Conservation (phyloP, 2,113 vertebrate species). For the Poecile atricapillus region DNA sequence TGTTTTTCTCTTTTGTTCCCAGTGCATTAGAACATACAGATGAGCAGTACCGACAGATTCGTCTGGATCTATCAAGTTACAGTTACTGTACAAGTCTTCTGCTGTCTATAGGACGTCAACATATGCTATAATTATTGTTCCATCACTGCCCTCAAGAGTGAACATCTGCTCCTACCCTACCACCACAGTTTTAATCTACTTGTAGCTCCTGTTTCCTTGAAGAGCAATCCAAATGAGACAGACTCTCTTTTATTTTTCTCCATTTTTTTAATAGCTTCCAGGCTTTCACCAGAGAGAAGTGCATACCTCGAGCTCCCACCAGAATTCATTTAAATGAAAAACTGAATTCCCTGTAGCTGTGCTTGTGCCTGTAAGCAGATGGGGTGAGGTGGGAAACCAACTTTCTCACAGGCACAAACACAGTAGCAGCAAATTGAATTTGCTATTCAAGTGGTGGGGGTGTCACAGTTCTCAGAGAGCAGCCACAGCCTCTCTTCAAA, state of each 20-base stretch:
- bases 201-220: slow-evolving; percentile 29
- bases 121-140: slow-evolving; percentile 30
- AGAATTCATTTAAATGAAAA: slow-evolving; percentile 34
- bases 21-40: background rate
- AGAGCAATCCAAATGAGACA: background rate
- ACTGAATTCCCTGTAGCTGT: background rate
- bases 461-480: background rate
- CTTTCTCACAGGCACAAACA: background rate
- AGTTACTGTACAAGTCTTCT: background rate
- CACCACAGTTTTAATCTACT: slow-evolving; percentile 3
- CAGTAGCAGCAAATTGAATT: slow-evolving; percentile 32
- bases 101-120: background rate
- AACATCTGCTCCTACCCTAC: slow-evolving; percentile 22
- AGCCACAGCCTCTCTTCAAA: background rate
- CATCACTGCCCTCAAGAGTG: slow-evolving; percentile 24
- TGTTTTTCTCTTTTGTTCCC: background rate
- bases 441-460: background rate
- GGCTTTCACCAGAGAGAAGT: background rate
- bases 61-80: background rate
- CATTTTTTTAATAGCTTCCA: slow-evolving; percentile 10
- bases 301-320: background rate
- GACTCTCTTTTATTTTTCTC: slow-evolving; percentile 13
- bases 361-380: slow-evolving; percentile 27
- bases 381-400: slow-evolving; percentile 21
- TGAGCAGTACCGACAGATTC: background rate